Conservation (phyloP, 2,888 invertebrate genomes). For the Chloroclystis v-ata region DNA sequence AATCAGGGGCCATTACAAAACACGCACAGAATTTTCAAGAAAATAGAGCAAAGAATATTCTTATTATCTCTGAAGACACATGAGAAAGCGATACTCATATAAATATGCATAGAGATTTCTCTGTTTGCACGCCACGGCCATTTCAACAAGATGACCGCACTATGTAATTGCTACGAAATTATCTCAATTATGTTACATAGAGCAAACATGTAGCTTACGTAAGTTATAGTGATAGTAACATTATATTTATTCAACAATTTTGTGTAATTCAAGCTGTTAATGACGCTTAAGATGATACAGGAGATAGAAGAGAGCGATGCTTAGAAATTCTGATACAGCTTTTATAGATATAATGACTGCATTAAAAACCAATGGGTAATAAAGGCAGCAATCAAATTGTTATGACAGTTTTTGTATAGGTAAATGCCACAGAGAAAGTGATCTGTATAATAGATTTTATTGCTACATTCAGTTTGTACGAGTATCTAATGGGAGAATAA, state of each 20-base stretch:
- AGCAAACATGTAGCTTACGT: conserved; percentile 5
- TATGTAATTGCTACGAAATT: conserved; percentile 20
- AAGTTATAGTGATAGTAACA: background rate
- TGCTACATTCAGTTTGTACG: no score
- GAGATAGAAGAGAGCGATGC: no score
- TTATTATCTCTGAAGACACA: conserved; percentile 33
- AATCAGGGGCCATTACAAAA: no score
- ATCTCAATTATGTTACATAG: conserved; percentile 17
- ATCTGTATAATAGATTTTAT: no score
- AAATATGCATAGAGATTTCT: conserved; percentile 71
- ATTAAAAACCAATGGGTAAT: no score
- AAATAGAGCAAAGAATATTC: conserved; percentile 8
- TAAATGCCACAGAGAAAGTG: no score
- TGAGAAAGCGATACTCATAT: conserved; percentile 61
- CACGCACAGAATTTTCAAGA: background rate
- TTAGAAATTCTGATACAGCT: no score
- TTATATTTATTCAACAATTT: background rate
- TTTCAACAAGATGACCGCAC: conserved; percentile 36
- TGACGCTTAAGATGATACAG: background rate
- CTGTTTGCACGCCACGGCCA: conserved; percentile 56
- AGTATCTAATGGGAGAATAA: no score
- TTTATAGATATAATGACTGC: no score
- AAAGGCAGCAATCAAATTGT: no score
- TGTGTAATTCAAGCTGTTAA: background rate
- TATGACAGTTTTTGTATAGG: no score